Percentiles rank a stretch among this genome's conserved stretches.
These are phyloP conservation scores for Cataglyphis cursor DNA, from an alignment of 2,888 invertebrate genomes.

Conservation along the genomic window DNA sequence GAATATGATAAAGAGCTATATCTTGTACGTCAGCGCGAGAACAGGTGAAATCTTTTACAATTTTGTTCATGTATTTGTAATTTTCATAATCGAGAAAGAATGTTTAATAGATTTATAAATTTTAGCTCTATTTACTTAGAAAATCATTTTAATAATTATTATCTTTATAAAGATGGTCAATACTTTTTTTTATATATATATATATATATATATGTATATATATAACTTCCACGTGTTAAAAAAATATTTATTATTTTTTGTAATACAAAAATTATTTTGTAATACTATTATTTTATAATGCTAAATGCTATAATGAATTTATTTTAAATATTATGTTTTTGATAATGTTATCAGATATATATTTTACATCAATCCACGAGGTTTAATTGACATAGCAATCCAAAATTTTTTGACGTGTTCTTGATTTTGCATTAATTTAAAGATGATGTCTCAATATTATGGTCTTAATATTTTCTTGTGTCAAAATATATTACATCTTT, in stretches of 20 bases:
- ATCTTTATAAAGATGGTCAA: background rate
- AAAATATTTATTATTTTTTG: background rate
- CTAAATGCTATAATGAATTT: background rate
- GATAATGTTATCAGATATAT: slow-evolving; percentile 2
- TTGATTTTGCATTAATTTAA: slow-evolving; percentile 17
- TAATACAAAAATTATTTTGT: background rate
- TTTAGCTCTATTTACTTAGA: background rate
- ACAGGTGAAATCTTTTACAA: slow-evolving; percentile 26
- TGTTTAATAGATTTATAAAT: slow-evolving; percentile 19
- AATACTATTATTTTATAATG: too few species aligned
- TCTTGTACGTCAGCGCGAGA: slow-evolving; percentile 31
- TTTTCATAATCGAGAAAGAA: slow-evolving; percentile 9
- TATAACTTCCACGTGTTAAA: background rate
- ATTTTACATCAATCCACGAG: background rate
- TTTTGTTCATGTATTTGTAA: slow-evolving; percentile 32
- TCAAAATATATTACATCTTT: background rate
- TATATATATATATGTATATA: too few species aligned
- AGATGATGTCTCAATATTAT: slow-evolving; percentile 26
- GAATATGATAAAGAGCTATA: slow-evolving; percentile 32
- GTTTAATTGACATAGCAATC: slow-evolving; percentile 36
- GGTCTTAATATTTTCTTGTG: background rate
- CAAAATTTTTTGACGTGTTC: slow-evolving; percentile 26
- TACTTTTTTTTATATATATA: background rate
- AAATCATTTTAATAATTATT: background rate
- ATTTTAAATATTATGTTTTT: background rate